A percentile compares a stretch with the other conserved stretches of the same genome.
phyloP scores from a whole-genome alignment of 2,797 vertebrate genomes.

The Sebastes ruberrimus region DNA sequence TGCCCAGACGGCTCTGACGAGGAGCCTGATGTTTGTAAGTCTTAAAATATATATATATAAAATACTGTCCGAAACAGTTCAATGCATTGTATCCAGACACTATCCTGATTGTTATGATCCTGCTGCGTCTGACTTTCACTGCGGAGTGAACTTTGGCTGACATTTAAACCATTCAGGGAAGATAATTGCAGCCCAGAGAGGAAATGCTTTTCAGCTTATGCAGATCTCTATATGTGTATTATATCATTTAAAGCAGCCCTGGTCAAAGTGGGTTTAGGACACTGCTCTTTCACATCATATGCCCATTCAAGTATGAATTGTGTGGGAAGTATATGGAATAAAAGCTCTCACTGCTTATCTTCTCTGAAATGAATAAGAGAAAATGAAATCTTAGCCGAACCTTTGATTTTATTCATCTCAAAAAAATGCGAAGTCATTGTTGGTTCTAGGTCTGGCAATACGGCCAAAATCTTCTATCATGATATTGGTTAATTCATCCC shows the following conservation, averaged over 20 bases:
- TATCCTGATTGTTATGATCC: conserved; percentile 2
- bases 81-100: background rate
- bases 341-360: background rate
- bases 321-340: background rate
- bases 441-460: background rate
- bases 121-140: conserved; percentile 1
- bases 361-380: background rate
- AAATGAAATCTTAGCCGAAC: background rate
- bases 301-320: background rate
- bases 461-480: no score
- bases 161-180: background rate
- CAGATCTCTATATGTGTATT: background rate
- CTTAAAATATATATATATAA: background rate
- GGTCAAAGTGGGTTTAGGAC: background rate
- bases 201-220: background rate
- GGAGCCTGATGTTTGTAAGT: conserved; percentile 95
- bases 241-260: background rate
- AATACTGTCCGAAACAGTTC: background rate
- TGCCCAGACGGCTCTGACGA: conserved; percentile 98
- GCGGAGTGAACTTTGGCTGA: conserved; percentile 15
- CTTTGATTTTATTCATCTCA: background rate
- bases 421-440: background rate
- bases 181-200: background rate
- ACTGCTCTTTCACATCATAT: background rate
- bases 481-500: no score